A percentile compares a stretch with the other conserved stretches of the same genome.
These are phyloP conservation scores for Ranitomeya imitator DNA, from an alignment of 2,113 vertebrate species.

Conservation along the genomic window DNA sequence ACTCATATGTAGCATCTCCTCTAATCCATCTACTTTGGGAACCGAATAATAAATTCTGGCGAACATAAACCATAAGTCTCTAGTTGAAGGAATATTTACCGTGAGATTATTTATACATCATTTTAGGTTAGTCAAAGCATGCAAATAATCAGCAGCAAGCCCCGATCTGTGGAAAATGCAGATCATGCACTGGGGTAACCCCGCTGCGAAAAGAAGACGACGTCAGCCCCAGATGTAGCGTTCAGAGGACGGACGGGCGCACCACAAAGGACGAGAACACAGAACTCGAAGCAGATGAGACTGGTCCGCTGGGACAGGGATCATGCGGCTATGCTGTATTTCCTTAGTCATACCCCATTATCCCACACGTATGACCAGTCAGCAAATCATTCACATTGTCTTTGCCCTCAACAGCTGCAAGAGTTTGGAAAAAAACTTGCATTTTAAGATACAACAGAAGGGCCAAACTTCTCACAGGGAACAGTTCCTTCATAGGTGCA, in stretches of 20 bases:
- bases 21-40: background rate
- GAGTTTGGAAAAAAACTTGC: background rate
- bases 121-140: background rate
- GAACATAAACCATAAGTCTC: background rate
- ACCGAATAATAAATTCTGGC: background rate
- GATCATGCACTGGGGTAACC: background rate
- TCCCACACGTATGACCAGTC: constrained; percentile 6
- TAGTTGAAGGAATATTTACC: background rate
- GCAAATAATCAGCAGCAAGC: background rate
- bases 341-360: background rate
- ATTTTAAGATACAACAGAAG: background rate
- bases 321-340: background rate
- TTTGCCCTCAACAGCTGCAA: background rate
- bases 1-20: background rate
- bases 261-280: background rate
- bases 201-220: background rate
- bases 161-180: background rate
- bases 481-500: too few species aligned
- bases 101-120: background rate
- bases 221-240: background rate
- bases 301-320: background rate
- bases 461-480: background rate
- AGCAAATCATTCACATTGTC: background rate
- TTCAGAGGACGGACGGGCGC: background rate
- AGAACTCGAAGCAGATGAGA: background rate